Base-by-base conservation (phyloP, 2,113 vertebrate genomes). In the Calonectris borealis region DNA sequence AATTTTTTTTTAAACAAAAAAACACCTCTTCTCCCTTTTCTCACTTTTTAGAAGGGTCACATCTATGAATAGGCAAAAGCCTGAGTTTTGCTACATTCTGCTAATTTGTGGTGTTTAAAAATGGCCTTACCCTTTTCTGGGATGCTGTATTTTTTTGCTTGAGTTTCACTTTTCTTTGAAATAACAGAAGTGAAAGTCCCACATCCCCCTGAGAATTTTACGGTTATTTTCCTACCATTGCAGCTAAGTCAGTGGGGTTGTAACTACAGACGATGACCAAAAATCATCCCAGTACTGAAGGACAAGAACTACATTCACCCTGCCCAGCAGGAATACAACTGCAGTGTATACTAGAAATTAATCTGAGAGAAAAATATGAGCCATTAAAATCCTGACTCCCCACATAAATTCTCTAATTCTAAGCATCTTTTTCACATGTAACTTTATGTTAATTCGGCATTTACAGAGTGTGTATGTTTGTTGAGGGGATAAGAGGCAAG, bases 51-150 rank as follows among this genome's bases (percentile, higher is more conserved):
- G 48, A 69, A 79, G 81, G 73, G 73, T 96, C 48, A 49, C 2
- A 9, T 57, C 81, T 87, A 83, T 85, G 78, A 89, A 91, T 76
- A 95, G 73, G 58, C 27, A 94, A 85, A 84, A 94, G 11, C 25
- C 31, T 64, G 73, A 65, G 48, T 48, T 87, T 88, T 93, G 38
- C 22, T 72, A 4, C 57, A 52, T 64, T 87, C 78, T 94, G 69
- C 57, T 96, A 58, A 68, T 87, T 73, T 16, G 46, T 68, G 48
- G 60, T 97, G 62, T 68, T 93, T 89, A 87, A 96, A 94, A 91
- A 79, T 44, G 77, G 29, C 29, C 34, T 91, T 84, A 51, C 24
- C 48, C 34, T 93, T 94, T 94, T 68, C 52, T 61, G 13, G 20
- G 49, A 85, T 79, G 32, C 36, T 93, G 16, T 8, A 10, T 1